These are phyloP conservation scores for Charina bottae DNA, from an alignment of 2,113 vertebrate species.

Conservation along the genomic window DNA sequence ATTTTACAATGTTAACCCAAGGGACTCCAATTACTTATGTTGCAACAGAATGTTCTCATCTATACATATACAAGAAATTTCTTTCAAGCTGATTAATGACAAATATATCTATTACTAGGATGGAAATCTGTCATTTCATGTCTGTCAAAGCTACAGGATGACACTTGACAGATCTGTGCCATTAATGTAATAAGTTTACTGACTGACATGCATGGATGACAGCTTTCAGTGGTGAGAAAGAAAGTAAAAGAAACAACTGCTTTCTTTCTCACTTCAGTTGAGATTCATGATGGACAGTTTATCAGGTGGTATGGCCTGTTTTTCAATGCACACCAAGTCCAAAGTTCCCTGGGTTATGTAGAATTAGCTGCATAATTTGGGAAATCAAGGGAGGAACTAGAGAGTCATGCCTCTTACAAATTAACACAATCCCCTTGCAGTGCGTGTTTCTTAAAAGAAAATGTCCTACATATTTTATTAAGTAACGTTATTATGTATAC, in stretches of 20 bases:
- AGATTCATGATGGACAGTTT: slow-evolving; percentile 16
- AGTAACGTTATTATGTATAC: slow-evolving; percentile 10
- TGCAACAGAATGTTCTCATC: background rate
- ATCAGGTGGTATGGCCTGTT: background rate
- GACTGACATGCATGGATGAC: slow-evolving; percentile 5
- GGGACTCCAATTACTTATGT: background rate
- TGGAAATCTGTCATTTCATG: background rate
- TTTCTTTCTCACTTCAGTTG: slow-evolving; percentile 16
- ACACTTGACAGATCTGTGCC: background rate
- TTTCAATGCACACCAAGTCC: background rate
- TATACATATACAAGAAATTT: background rate
- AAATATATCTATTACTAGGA: slow-evolving; percentile 11
- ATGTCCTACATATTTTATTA: background rate
- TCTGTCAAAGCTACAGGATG: background rate
- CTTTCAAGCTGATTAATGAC: background rate
- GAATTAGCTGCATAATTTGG: background rate
- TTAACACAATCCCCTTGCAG: background rate
- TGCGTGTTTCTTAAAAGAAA: background rate
- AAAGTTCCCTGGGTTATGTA: background rate
- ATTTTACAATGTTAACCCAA: background rate
- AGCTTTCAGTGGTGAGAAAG: background rate
- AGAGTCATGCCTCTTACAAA: background rate
- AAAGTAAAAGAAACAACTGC: slow-evolving; percentile 14
- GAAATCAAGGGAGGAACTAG: background rate
- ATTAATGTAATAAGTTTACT: slow-evolving; percentile 13